Base-by-base conservation (phyloP, 2,888 invertebrate genomes). In the Drosophila mayaguana region DNA sequence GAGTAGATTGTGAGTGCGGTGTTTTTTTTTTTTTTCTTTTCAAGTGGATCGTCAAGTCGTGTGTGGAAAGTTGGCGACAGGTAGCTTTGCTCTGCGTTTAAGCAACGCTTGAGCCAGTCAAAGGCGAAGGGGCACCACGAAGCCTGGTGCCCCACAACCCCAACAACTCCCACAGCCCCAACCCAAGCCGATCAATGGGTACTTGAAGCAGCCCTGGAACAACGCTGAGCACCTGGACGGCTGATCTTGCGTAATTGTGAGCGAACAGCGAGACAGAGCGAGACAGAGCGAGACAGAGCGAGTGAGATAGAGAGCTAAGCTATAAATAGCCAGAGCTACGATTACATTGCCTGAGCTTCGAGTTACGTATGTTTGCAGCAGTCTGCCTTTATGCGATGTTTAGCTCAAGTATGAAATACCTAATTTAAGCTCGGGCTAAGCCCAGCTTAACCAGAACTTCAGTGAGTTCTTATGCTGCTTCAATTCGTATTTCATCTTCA, bases 41-140 rank as follows among this genome's bases (percentile, higher is more conserved):
- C 28, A 50, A 43, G 65, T 73, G 22, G 28, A 18, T 42, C 40
- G 36, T 18, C 56, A 42, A 38, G 56, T 73, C 61, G 62, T 59
- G 54, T 68, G 59, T 45, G 61, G 73, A 79, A 68, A 74, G 80
- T 57, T 69, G 69, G 69, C 68, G 80, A 63, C 80, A 75, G 78
- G 78, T 78, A 43, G 43, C 32, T 45, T 38, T 28, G 28, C 42
- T 32, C 28, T n/a, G 36, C n/a, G 43, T 16, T 42, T 11, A 14
- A 48, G 28, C 34, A 50, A 36, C 34, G 22, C 22, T 63, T 36
- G 34, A 20, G n/a, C 42, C 40, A 38, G 38, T 36, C 20, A n/a
- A 55, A 67, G 12, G 32, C 34, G 22, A 16, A 2, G 14, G 25
- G 28, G 20, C 60, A 34, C 32, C 25, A 2, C 6, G 14, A 11